Evolutionary conservation across 2,113 vertebrate species (phyloP), one percentile per base, ranked within the genome.

Genomic region (Scomber colias): DNA sequence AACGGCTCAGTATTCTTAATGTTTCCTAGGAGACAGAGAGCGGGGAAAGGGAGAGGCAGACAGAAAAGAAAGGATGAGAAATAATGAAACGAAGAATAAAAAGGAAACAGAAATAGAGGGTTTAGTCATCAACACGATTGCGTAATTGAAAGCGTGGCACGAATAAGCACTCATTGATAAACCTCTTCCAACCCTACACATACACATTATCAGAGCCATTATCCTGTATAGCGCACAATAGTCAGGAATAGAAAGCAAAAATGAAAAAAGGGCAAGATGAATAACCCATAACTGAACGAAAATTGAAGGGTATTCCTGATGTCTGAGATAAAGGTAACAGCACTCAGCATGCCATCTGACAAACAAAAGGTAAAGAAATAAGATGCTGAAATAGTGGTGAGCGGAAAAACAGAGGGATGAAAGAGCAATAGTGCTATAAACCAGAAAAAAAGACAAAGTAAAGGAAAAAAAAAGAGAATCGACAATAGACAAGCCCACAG

Each of bases 1-100:
- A 99, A 89, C 8, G 97, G 97, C 93, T 99, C 98, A 0, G 98
- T 99, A 93, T 99, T 99, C 93, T 99, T 98, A 0, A 99, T 99
- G 94, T 99, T 99, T 48, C 98, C 98, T 99, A 91, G 76, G 74
- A 81, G 54, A 87, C 53, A 12, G 46, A 88, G 55, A 72, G 50
- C 27, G 21, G 71, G 11, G 84, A 53, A 27, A 77, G 57, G 50
- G 62, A 60, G 31, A 73, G 30, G 7, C 49, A 48, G 64, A n/a
- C 4, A 54, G 17, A 11, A 46, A 56, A 51, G 16, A 17, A 35
- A 50, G 59, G 55, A 48, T 5, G 15, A 46, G 59, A 81, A 65
- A 82, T 48, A 45, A 76, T 75, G 70, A 84, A 71, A 77, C 44
- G 57, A 67, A 68, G 63, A 80, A 71, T 24, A 16, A 65, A 60